Conservation (phyloP, 2,888 invertebrate genomes). For the Hypolimnas misippus region DNA sequence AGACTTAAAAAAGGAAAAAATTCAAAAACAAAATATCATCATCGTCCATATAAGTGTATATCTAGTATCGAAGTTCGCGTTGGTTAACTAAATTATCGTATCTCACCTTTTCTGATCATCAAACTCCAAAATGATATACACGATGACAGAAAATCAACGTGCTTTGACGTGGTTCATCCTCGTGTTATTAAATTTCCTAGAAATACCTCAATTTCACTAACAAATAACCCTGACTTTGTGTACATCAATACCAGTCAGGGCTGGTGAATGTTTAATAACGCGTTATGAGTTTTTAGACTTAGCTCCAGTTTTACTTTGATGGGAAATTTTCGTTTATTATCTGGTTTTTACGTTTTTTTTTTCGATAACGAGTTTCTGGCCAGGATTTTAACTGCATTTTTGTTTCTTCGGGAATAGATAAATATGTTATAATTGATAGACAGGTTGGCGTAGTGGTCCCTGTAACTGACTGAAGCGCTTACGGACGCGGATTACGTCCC, state of each 20-base stretch:
- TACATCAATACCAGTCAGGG: slow-evolving; percentile 7
- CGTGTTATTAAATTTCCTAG: slow-evolving; percentile 49
- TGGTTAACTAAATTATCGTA: slow-evolving; percentile 11
- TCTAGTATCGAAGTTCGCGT: too few relatives aligned
- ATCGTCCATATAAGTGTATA: too few relatives aligned
- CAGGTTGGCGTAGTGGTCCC: too few relatives aligned
- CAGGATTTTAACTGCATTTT: too few relatives aligned
- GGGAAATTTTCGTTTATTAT: not conserved
- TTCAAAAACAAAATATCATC: too few relatives aligned
- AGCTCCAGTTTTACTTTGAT: not conserved
- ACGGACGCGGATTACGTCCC: too few relatives aligned
- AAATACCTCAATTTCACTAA: slow-evolving; percentile 33
- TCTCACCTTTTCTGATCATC: not conserved
- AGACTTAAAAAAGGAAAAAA: too few relatives aligned
- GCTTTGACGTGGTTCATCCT: slow-evolving; percentile 35
- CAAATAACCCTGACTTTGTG: slow-evolving; percentile 17
- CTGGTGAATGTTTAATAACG: slow-evolving; percentile 15
- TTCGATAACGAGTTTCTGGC: too few relatives aligned
- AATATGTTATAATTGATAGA: too few relatives aligned
- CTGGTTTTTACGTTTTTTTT: not conserved
- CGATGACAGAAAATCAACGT: slow-evolving; percentile 33
- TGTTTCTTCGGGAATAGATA: too few relatives aligned
- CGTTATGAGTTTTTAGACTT: slow-evolving; percentile 4
- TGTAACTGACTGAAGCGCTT: too few relatives aligned
- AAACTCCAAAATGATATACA: slow-evolving; percentile 23